phyloP scores from a whole-genome alignment of 2,797 vertebrate species.

The Anomalospiza imberbis region DNA sequence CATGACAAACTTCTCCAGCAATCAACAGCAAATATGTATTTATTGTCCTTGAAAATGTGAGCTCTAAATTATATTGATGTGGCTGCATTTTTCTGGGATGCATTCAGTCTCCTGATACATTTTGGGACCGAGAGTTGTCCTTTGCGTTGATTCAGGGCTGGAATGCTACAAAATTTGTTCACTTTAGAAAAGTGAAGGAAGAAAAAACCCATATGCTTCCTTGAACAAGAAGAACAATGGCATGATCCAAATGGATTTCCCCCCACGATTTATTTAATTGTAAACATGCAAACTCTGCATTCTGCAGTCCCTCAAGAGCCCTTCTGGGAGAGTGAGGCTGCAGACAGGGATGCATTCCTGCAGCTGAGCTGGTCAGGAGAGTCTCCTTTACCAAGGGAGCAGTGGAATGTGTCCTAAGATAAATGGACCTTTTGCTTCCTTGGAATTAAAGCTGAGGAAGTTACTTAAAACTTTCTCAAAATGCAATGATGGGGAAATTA shows the following conservation, averaged over 20 bases:
- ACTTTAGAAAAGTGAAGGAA: not conserved
- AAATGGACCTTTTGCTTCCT: not conserved
- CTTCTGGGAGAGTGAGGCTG: not conserved
- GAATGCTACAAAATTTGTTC: not conserved
- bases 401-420: not conserved
- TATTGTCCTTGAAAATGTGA: not conserved
- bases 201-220: not conserved
- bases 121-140: not conserved
- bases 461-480: slow-evolving; percentile 24
- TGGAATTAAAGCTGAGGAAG: slow-evolving; percentile 10
- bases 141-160: not conserved
- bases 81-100: not conserved
- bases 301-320: not conserved
- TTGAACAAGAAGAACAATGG: not conserved
- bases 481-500: slow-evolving; percentile 13
- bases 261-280: not conserved
- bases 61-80: not conserved
- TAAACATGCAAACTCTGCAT: not conserved
- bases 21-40: not conserved
- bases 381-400: not conserved
- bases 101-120: not conserved
- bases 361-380: not conserved
- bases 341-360: accelerated
- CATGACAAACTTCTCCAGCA: not conserved
- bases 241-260: not conserved